Base-by-base conservation (phyloP, 2,888 invertebrate species). In the Orthonychiurus folsomi region DNA sequence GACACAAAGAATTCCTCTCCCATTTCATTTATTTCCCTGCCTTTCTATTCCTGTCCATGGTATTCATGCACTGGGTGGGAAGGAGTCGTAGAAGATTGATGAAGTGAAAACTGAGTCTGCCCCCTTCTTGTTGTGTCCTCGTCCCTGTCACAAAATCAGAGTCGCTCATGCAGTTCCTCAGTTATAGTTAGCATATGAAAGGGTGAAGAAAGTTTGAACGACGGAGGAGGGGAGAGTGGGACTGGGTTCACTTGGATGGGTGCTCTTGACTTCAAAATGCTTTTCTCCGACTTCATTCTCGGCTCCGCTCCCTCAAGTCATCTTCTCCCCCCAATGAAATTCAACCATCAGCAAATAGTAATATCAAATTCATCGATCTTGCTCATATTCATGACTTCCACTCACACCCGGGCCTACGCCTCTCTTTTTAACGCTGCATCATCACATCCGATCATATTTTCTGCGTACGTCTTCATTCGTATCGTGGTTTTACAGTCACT, bases 331-430 rank as follows among this genome's bases (percentile, higher is more conserved):
- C 9, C 15, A 37, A 15, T 37, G 61, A 64, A 53, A 61, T 64
- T 63, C 64, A 61, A 64, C 62, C 64, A 61, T 64, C 64, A 64
- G 64, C 64, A 64, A 64, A 64, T 64, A 64, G 61, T 63, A 62
- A 64, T 64, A 64, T 64, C 62, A 64, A 62, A 64, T 64, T 64
- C 64, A 64, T 64, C 64, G 64, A 64, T 64, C 64, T 15, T 37
- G 5, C 37, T 15, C 37, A 9, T 15, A 37, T 37, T 15, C 37
- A 37, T 37, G 37, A 37, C 37, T 37, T 37, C 15, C 37, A n/a
- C n/a, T n/a, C n/a, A n/a, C n/a, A n/a, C n/a, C n/a, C n/a, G n/a
- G n/a, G n/a, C n/a, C n/a, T n/a, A n/a, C n/a, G n/a, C n/a, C n/a
- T n/a, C n/a, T n/a, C n/a, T n/a, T n/a, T n/a, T n/a, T n/a, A n/a